Evolutionary conservation across 1,140 invertebrate genomes (phyloP).

Genomic region (Cydia amplana): DNA sequence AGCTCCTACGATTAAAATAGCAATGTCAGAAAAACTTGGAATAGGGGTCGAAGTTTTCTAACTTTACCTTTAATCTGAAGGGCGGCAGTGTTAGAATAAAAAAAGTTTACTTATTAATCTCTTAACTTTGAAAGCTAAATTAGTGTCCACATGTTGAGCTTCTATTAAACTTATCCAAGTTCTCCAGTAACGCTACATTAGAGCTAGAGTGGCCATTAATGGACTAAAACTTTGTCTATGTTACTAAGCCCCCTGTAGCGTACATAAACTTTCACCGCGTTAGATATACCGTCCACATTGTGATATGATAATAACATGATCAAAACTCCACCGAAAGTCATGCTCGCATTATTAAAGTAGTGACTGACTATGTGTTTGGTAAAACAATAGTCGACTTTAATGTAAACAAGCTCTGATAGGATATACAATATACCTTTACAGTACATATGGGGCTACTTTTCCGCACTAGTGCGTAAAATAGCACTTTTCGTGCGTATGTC

Average conservation of each 20-base stretch:
- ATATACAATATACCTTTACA: no score
- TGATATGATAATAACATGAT: not conserved
- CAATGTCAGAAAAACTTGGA: no score
- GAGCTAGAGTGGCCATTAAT: constrained; percentile 7
- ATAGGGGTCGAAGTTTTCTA: no score
- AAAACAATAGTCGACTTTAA: not conserved
- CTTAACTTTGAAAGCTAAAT: not conserved
- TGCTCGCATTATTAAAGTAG: not conserved
- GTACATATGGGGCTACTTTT: no score
- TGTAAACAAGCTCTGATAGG: no score
- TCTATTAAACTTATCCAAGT: constrained; percentile 16
- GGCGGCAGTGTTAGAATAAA: no score
- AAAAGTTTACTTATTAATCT: not conserved
- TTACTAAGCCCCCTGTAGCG: constrained; percentile 7
- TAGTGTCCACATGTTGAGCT: constrained; percentile 1
- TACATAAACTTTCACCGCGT: not conserved
- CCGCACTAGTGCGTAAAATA: no score
- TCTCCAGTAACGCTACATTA: constrained; percentile 10
- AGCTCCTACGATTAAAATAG: no score
- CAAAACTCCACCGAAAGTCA: constrained; percentile 9
- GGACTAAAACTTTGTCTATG: constrained; percentile 5
- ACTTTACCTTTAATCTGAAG: no score
- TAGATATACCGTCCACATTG: constrained; percentile 5
- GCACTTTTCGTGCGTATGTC: no score
- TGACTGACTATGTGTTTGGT: not conserved